phyloP scores from a whole-genome alignment of 2,797 vertebrate species.

The Cossypha caffra region DNA sequence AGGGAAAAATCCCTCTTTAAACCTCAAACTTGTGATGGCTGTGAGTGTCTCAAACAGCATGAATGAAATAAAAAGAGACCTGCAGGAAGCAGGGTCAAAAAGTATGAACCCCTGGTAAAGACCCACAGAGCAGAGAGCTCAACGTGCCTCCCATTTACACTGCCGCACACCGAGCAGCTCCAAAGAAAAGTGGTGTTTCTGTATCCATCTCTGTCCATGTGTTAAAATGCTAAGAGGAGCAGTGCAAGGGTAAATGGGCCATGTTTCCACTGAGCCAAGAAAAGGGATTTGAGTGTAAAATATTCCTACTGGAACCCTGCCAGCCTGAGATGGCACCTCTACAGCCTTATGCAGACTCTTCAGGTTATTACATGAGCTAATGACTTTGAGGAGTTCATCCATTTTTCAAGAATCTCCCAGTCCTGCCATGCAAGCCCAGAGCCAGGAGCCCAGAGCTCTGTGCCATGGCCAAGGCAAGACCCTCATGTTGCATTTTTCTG shows the following conservation, averaged over 20 bases:
- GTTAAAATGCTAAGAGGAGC: constrained; percentile 35
- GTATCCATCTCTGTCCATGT: neutral
- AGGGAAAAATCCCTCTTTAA: neutral
- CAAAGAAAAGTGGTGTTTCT: neutral
- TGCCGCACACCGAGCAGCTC: neutral
- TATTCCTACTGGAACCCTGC: constrained; percentile 65
- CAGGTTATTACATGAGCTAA: constrained; percentile 72
- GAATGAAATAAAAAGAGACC: neutral
- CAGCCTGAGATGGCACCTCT: constrained; percentile 69
- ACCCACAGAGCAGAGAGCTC: neutral
- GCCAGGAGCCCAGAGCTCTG: neutral
- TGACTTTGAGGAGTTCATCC: constrained; percentile 46
- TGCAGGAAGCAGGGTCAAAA: neutral
- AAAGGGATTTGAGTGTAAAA: constrained; percentile 64
- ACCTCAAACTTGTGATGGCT: neutral
- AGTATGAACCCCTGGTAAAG: neutral
- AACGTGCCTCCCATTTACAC: neutral
- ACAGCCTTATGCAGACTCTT: constrained; percentile 78
- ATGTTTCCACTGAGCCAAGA: constrained; percentile 59
- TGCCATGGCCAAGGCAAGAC: neutral
- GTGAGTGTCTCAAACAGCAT: neutral
- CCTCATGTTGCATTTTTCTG: neutral
- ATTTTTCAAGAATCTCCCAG: neutral
- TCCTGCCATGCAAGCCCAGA: neutral
- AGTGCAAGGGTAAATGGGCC: constrained; percentile 14